These are phyloP conservation scores for Chironomus tentans DNA, from an alignment of 2,888 invertebrate species.

Conservation along the genomic window DNA sequence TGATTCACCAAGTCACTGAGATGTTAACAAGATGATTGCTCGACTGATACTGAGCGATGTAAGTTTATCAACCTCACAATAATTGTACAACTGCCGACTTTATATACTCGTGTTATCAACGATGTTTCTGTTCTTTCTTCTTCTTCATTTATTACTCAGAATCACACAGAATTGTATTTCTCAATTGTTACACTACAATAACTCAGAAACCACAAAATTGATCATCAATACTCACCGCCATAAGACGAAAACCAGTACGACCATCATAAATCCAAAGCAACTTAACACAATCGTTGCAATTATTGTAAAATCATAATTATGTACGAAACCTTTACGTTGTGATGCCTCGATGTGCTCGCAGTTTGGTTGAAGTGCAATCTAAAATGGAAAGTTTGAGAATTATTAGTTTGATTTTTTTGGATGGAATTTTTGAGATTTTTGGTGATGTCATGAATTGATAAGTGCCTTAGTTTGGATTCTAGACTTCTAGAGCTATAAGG, in stretches of 20 bases:
- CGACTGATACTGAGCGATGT: neutral
- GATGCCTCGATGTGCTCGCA: constrained; percentile 55
- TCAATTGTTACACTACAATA: neutral
- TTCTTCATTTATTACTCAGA: too few relatives aligned
- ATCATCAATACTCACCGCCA: constrained; percentile 54
- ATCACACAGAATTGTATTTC: neutral
- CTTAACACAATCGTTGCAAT: constrained; percentile 63
- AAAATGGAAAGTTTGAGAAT: too few relatives aligned
- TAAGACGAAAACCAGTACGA: constrained; percentile 57
- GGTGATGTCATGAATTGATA: too few relatives aligned
- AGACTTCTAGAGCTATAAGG: too few relatives aligned
- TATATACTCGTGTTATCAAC: neutral
- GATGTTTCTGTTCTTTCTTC: neutral
- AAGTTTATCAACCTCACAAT: neutral
- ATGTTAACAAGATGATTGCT: neutral
- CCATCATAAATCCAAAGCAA: constrained; percentile 57
- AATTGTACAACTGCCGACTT: neutral
- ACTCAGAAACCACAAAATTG: neutral
- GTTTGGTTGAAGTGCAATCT: constrained; percentile 55
- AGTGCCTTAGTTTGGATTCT: too few relatives aligned
- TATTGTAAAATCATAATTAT: constrained; percentile 57
- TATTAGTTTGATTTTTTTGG: too few relatives aligned
- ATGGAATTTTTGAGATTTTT: too few relatives aligned
- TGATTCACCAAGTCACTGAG: neutral
- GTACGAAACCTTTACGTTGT: constrained; percentile 45